phyloP scores from a whole-genome alignment of 2,797 vertebrate species.

The Clarias platycephalus region DNA sequence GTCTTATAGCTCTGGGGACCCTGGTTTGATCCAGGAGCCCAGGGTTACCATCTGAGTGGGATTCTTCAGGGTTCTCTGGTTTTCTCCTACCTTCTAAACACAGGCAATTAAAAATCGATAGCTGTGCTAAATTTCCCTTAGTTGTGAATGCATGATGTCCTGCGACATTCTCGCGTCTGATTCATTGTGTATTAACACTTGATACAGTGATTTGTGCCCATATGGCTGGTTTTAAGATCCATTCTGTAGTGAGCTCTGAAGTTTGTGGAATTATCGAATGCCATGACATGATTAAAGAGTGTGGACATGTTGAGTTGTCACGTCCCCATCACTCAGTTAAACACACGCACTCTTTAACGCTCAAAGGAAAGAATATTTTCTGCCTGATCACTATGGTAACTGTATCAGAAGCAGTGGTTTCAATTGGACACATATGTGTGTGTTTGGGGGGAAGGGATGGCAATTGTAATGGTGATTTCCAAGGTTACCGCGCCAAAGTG shows the following conservation, averaged over 20 bases:
- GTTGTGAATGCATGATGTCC: background rate
- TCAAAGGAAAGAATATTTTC: conserved; percentile 25
- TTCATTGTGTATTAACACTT: background rate
- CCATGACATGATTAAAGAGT: background rate
- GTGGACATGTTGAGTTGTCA: background rate
- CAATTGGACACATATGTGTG: background rate
- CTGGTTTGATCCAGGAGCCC: background rate
- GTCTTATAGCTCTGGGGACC: background rate
- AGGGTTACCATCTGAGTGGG: background rate
- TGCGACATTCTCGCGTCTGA: too few species aligned
- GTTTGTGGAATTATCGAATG: conserved; percentile 3
- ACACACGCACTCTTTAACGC: background rate
- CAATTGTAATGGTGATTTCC: background rate
- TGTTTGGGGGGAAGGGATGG: conserved; percentile 8
- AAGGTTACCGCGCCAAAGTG: background rate
- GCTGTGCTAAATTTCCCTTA: background rate
- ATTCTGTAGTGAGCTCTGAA: background rate
- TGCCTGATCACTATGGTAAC: conserved; percentile 33
- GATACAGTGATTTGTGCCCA: background rate
- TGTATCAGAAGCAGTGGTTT: conserved; percentile 24
- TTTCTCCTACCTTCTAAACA: background rate
- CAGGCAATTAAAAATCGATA: background rate
- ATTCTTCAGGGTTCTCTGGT: background rate
- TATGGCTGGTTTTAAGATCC: background rate
- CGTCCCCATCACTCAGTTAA: background rate